phyloP scores from a whole-genome alignment of 1,140 invertebrate genomes.

The Bombus pyrosoma region DNA sequence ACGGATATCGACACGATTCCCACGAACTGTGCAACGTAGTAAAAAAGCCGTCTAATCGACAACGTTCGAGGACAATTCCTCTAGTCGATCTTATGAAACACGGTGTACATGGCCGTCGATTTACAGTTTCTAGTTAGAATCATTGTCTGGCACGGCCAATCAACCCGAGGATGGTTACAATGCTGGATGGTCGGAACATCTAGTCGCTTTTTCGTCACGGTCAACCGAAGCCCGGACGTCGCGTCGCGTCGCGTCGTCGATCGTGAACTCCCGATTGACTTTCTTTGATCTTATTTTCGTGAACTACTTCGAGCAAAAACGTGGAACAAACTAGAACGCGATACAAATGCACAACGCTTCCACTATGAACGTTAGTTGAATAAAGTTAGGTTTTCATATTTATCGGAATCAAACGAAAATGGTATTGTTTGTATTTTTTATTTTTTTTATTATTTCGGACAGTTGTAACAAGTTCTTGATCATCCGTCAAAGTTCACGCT shows the following conservation, averaged over 20 bases:
- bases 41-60: background rate
- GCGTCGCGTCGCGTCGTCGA: background rate
- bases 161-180: conserved; percentile 22
- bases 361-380: rapidly evolving
- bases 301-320: too few species aligned
- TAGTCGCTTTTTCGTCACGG: conserved; percentile 22
- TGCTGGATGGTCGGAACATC: conserved; percentile 8
- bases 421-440: too few species aligned
- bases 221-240: too few species aligned
- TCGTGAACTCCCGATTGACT: background rate
- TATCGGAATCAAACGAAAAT: too few species aligned
- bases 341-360: background rate
- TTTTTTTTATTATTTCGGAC: too few species aligned
- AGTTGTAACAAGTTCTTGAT: too few species aligned
- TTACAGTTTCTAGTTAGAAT: conserved; percentile 34
- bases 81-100: conserved; percentile 20
- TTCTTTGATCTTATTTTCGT: background rate
- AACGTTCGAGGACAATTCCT: conserved; percentile 31
- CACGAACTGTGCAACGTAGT: conserved; percentile 6
- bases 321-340: background rate
- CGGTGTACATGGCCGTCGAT: conserved; percentile 28
- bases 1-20: conserved; percentile 48
- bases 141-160: conserved; percentile 15
- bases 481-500: too few species aligned
- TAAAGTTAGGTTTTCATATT: background rate